phyloP scores from a whole-genome alignment of 2,113 vertebrate genomes.

The Hyaena hyaena region DNA sequence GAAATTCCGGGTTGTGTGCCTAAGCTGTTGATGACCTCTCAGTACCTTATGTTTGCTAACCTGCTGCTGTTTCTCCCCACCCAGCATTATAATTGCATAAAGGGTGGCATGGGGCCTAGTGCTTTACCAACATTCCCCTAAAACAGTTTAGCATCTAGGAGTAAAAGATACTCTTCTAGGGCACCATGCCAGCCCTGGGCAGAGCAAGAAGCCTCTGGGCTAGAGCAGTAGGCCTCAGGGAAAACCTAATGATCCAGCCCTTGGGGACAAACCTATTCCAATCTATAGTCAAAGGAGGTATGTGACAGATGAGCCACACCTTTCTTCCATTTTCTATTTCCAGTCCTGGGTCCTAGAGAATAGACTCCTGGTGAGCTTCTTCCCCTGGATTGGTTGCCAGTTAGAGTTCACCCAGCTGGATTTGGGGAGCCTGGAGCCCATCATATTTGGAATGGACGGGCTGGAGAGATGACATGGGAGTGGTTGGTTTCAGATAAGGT shows the following conservation, averaged over 20 bases:
- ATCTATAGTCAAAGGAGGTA: neutral
- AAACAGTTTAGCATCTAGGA: neutral
- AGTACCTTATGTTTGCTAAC: neutral
- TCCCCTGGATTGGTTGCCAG: neutral
- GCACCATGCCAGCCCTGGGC: neutral
- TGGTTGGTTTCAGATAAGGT: slow-evolving; percentile 45
- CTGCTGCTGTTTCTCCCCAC: neutral
- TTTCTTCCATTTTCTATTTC: neutral
- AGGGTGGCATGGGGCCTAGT: neutral
- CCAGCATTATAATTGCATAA: neutral
- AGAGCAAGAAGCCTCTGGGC: neutral
- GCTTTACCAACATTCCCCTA: neutral
- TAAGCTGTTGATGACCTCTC: neutral
- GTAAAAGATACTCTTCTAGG: neutral
- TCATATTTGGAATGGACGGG: slow-evolving; percentile 40
- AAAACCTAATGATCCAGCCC: neutral
- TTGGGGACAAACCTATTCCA: neutral
- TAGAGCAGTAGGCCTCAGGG: neutral
- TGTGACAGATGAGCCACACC: neutral
- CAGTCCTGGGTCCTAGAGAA: neutral
- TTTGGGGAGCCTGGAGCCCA: neutral
- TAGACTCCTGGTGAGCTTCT: neutral
- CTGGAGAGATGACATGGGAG: slow-evolving; percentile 10
- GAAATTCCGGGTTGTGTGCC: neutral
- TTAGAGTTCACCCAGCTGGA: slow-evolving; percentile 18